Evolutionary conservation across 2,797 vertebrate genomes (phyloP), one percentile per base, ranked within the genome.

Genomic region (Melanotaenia boesemani): DNA sequence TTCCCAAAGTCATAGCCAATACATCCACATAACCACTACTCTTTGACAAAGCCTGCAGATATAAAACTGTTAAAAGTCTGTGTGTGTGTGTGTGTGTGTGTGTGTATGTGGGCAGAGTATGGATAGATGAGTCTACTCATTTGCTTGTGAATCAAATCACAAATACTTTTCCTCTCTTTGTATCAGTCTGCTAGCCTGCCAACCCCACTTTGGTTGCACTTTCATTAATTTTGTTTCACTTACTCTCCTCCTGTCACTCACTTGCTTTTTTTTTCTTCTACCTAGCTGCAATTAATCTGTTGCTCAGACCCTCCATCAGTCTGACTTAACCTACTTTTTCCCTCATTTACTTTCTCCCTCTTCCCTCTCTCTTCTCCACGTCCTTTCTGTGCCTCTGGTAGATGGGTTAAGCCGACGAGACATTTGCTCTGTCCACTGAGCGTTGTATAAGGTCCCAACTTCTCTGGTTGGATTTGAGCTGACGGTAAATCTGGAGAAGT

Each of bases 251-350:
- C 83, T 72, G 81, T 82, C 86, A 82, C 74, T 80, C 76, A 74
- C 65, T 89, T 69, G 50, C 56, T 64, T 71, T 69, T 59, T 80
- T 70, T 80, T 70, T 8, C 32, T 34, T 77, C 70, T 67, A 88
- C 91, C 78, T 87, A 54, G 83, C 73, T 76, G 78, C 92, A 92
- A 93, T 93, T 93, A 92, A 92, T 91, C 83, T 89, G 87, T 91
- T 88, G 83, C 88, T 89, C 77, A 86, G 85, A 76, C 87, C 78
- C 81, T 86, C 88, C 87, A 87, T 91, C 90, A 89, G 85, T 91
- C 84, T 89, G 87, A 92, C 87, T 92, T 92, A 93, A 91, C 91
- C 91, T 91, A 93, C 90, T 93, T 93, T 91, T 84, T 79, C 74
- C 79, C 81, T 89, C 83, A 87, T 87, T 88, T 86, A 79, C 79